Evolutionary conservation across 2,888 invertebrate genomes (phyloP).

Genomic region (Hydraecia micacea): DNA sequence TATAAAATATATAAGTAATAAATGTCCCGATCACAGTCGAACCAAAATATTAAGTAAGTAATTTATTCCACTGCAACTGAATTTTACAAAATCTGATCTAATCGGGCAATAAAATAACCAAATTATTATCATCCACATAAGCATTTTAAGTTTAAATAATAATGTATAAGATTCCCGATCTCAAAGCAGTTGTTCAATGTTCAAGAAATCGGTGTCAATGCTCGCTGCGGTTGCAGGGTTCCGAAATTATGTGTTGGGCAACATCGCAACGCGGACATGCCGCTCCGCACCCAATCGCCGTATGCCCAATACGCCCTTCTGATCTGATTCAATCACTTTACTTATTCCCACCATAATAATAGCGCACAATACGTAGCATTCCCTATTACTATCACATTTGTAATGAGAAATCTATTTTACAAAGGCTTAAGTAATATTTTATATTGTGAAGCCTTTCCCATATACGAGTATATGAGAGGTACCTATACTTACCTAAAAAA

Average conservation of each 20-base stretch:
- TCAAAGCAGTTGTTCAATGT: conserved; percentile 80
- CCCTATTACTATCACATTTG: conserved; percentile 21
- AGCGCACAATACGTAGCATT: conserved; percentile 28
- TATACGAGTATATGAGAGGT: background rate
- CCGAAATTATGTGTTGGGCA: conserved; percentile 89
- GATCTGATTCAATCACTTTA: conserved; percentile 81
- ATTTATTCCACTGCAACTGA: conserved; percentile 17
- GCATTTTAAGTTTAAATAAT: conserved; percentile 59
- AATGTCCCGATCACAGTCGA: conserved; percentile 2
- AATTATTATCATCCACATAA: conserved; percentile 58
- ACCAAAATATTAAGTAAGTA: background rate
- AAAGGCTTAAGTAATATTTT: conserved; percentile 5
- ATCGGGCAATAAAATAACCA: conserved; percentile 43
- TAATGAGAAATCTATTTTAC: conserved; percentile 12
- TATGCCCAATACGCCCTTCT: conserved; percentile 80
- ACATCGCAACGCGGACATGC: conserved; percentile 75
- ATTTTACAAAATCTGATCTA: conserved; percentile 17
- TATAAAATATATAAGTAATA: conserved; percentile 12
- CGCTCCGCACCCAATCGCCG: conserved; percentile 71
- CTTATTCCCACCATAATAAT: conserved; percentile 66
- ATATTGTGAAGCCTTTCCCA: background rate
- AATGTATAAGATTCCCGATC: conserved; percentile 73
- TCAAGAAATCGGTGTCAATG: conserved; percentile 89
- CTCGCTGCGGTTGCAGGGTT: conserved; percentile 89
- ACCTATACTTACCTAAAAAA: background rate